Conservation (phyloP, 2,888 invertebrate species). For the Epinotia nisella region DNA sequence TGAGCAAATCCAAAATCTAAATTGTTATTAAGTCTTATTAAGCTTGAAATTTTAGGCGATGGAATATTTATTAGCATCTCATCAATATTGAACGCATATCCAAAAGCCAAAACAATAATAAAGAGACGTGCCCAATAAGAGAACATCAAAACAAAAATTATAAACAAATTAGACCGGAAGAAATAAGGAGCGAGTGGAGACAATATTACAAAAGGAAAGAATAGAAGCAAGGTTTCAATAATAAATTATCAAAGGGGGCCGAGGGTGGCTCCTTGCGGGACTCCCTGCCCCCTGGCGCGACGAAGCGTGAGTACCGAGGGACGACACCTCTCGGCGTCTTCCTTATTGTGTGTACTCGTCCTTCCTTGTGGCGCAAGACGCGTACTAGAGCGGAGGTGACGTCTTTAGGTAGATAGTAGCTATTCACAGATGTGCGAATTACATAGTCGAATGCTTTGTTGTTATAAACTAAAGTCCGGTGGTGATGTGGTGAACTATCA, state of each 20-base stretch:
- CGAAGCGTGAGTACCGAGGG: conserved; percentile 61
- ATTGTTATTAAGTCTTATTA: background rate
- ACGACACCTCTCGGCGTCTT: conserved; percentile 74
- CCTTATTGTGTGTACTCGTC: conserved; percentile 72
- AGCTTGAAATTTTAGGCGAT: background rate
- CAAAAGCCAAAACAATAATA: background rate
- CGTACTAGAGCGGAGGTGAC: conserved; percentile 31
- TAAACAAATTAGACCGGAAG: conserved; percentile 70
- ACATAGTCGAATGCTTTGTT: background rate
- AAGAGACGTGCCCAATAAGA: conserved; percentile 26
- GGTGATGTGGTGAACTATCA: background rate
- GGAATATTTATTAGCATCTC: conserved; percentile 5
- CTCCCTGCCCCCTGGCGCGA: conserved; percentile 48
- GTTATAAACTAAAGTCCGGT: background rate
- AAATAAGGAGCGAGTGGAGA: conserved; percentile 70
- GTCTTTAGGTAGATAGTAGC: background rate
- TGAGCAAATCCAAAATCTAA: background rate
- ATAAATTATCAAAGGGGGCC: conserved; percentile 76
- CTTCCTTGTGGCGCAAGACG: conserved; percentile 52
- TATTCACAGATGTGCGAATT: background rate
- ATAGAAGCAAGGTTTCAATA: conserved; percentile 77
- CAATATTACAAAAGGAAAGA: conserved; percentile 76
- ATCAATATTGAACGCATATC: conserved; percentile 3
- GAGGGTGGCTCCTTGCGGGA: conserved; percentile 50
- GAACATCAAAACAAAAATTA: conserved; percentile 54